Evolutionary conservation across 2,113 vertebrate species (phyloP), one percentile per base, ranked within the genome.

Genomic region (Progne subis): DNA sequence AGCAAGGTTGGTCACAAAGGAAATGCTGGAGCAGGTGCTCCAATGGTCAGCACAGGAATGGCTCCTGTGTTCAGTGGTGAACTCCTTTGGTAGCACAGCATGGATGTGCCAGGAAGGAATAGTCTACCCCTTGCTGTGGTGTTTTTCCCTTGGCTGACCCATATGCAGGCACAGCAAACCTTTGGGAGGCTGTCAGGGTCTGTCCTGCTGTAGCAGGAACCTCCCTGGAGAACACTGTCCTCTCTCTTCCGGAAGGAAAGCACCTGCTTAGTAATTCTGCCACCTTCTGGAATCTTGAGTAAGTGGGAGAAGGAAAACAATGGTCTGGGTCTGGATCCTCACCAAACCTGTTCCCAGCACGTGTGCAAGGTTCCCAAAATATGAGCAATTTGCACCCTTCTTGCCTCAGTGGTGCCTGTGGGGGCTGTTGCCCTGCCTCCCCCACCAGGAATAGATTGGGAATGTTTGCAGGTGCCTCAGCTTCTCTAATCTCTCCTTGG

Each of bases 191-290:
- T 83, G 26, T 31, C 64, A 72, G 55, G 2, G 13, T 14, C 8
- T 31, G 43, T 59, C 68, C 52, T 71, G 46, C 80, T 43, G 11
- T 0, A 12, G 32, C 28, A 60, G 67, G 59, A 44, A 50, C 57
- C 57, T 63, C 41, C 28, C 46, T 9, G 41, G 49, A 63, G 25
- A 70, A 28, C 20, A 10, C 3, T 34, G 64, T 74, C 55, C 75
- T n/a, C 44, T 37, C 53, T 70, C 28, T 23, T 72, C 50, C 23
- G 14, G 12, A 15, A 63, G 46, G 21, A 74, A 80, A 91, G 56
- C 52, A 86, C 81, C 77, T 89, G 60, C 69, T 74, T 49, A 63
- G 52, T 91, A 74, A 65, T 79, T 64, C 81, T 91, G 89, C 69
- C 65, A 84, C 84, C 78, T 86, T 89, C 74, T 75, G 92, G 77